Evolutionary conservation across 2,797 vertebrate species (phyloP), one percentile per base, ranked within the genome.

Genomic region (Sternotherus odoratus): DNA sequence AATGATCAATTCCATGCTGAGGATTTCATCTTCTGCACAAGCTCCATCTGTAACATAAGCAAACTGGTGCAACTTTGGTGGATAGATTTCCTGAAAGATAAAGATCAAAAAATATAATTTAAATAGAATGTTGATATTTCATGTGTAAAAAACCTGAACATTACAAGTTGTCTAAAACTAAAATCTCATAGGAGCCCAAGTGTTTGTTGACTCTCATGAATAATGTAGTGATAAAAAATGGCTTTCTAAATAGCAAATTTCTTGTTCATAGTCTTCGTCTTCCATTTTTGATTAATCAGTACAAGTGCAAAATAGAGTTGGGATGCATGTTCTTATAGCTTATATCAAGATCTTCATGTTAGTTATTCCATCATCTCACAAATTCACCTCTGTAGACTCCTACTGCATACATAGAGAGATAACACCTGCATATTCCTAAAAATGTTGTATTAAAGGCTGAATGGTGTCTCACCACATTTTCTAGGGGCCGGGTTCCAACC

Each of bases 11-110:
- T 99, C 99, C 99, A 99, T 99, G 79, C 95, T 98, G 78, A 99
- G 98, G 91, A 99, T 99, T 94, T 99, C 99, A 21, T 99, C 99
- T 96, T 99, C 99, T 4, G 98, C 98, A 96, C 99, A 99, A 88
- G 99, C 99, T 57, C 99, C 99, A 39, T 99, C 99, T 36, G 99
- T 99, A 77, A 99, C 99, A 1, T 99, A 99, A 2, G 99, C 99
- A 97, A 99, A 99, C 97, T 99, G 99, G 95, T 99, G 98, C 95
- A 99, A 94, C 95, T 99, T 99, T 1, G 99, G 99, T 94, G 99
- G 99, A 94, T 99, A 99, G 95, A 99, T 99, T 97, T 99, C 99
- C 99, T 99, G 94, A 74, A 91, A 93, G 23, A 94, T 17, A 4
- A 85, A n/a, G n/a, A n/a, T n/a, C n/a, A n/a, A n/a, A 79, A 12